Evolutionary conservation across 2,113 vertebrate species (phyloP).

Genomic region (Tragelaphus imberbis): DNA sequence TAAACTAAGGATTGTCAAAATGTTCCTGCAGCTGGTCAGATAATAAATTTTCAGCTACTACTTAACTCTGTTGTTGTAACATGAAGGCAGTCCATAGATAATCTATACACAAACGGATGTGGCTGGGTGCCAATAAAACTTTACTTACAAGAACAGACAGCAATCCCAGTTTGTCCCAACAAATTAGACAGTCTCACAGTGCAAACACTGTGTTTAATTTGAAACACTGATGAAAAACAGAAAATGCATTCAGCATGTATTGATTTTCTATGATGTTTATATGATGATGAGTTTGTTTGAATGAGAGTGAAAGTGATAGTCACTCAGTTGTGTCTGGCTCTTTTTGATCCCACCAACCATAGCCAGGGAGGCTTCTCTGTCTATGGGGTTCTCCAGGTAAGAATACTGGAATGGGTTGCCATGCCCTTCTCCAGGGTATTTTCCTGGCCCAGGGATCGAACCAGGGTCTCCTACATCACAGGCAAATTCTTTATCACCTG

Average conservation of each 20-base stretch:
- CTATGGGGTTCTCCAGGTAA: neutral
- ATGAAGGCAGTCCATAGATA: neutral
- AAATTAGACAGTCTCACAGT: neutral
- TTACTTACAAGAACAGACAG: neutral
- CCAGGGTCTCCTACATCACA: neutral
- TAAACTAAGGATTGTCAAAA: neutral
- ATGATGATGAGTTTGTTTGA: neutral
- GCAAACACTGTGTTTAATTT: neutral
- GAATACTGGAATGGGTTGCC: neutral
- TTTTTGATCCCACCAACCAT: neutral
- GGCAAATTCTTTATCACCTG: neutral
- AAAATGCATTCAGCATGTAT: neutral
- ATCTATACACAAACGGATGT: neutral
- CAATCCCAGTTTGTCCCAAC: neutral
- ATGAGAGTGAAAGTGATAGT: neutral
- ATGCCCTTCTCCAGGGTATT: neutral
- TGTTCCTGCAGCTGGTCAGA: neutral
- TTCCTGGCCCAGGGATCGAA: neutral
- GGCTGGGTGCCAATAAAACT: neutral
- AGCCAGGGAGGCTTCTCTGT: neutral
- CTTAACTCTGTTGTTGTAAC: rapidly evolving
- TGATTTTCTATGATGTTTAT: neutral
- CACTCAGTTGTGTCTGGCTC: neutral
- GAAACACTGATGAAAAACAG: neutral
- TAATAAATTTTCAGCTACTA: neutral